These are phyloP conservation scores for Stictocephala bisonia DNA, from an alignment of 2,888 invertebrate species.

Conservation along the genomic window DNA sequence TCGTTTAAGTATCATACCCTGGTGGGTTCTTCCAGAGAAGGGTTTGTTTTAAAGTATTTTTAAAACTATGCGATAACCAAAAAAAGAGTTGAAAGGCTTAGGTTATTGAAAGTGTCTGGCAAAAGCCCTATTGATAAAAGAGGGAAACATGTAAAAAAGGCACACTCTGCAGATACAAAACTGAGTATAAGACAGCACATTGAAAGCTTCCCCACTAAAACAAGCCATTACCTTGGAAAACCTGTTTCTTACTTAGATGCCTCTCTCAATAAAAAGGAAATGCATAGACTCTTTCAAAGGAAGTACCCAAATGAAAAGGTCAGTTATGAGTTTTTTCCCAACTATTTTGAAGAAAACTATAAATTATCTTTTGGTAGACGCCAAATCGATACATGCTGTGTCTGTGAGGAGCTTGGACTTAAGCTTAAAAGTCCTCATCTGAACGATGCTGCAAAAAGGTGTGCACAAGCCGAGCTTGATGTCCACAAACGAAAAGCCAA, in stretches of 20 bases:
- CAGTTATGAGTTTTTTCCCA: conserved; percentile 51
- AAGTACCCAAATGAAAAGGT: conserved; percentile 12
- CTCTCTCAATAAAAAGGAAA: not conserved
- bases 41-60: conserved; percentile 37
- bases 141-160: conserved; percentile 9
- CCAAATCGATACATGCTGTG: conserved; percentile 48
- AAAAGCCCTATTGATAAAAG: conserved; percentile 16
- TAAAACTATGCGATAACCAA: not conserved
- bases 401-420: conserved; percentile 48
- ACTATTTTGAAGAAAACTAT: conserved; percentile 55
- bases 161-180: not conserved
- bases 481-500: conserved; percentile 56
- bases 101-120: not conserved
- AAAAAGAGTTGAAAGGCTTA: conserved; percentile 9
- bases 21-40: no score
- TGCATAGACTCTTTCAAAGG: conserved; percentile 14
- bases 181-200: conserved; percentile 2
- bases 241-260: conserved; percentile 12
- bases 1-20: no score
- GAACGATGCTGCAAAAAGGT: conserved; percentile 54
- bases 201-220: conserved; percentile 23
- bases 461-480: conserved; percentile 55
- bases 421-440: conserved; percentile 49
- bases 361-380: conserved; percentile 48
- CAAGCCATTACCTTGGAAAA: conserved; percentile 19